These are phyloP conservation scores for Shinisaurus crocodilurus DNA, from an alignment of 2,113 vertebrate genomes.

Conservation along the genomic window DNA sequence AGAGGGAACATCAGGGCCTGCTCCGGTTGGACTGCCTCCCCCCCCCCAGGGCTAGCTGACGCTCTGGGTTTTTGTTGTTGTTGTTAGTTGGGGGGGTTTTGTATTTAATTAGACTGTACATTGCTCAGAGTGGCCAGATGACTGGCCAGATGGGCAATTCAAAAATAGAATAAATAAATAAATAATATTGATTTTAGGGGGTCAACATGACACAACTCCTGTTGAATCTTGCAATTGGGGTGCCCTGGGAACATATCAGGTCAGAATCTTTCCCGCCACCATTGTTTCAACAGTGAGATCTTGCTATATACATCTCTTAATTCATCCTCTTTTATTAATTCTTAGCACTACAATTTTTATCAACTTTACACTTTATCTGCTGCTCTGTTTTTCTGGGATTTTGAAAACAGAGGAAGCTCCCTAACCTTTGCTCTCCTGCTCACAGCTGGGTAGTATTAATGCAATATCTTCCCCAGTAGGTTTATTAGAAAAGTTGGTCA, in stretches of 20 bases:
- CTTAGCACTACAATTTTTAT: neutral
- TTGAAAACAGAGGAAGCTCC: neutral
- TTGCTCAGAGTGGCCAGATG: no score
- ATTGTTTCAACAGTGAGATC: neutral
- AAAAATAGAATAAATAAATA: no score
- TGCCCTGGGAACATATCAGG: neutral
- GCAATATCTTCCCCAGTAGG: slow-evolving; percentile 36
- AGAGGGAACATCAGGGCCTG: no score
- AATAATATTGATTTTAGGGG: neutral
- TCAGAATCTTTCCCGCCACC: neutral
- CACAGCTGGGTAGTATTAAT: slow-evolving; percentile 28
- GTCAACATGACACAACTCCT: neutral
- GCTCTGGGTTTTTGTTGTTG: no score
- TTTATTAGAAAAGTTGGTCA: slow-evolving; percentile 27
- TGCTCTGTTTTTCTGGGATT: neutral
- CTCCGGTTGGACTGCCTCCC: no score
- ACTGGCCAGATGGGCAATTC: no score
- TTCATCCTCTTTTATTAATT: neutral
- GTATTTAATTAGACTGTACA: no score
- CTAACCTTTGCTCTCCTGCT: slow-evolving; percentile 8
- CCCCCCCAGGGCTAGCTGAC: no score
- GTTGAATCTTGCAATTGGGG: neutral
- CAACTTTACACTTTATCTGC: neutral
- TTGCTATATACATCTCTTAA: neutral
- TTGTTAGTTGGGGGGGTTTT: no score